phyloP scores from a whole-genome alignment of 2,113 vertebrate genomes.

The Numenius arquata region DNA sequence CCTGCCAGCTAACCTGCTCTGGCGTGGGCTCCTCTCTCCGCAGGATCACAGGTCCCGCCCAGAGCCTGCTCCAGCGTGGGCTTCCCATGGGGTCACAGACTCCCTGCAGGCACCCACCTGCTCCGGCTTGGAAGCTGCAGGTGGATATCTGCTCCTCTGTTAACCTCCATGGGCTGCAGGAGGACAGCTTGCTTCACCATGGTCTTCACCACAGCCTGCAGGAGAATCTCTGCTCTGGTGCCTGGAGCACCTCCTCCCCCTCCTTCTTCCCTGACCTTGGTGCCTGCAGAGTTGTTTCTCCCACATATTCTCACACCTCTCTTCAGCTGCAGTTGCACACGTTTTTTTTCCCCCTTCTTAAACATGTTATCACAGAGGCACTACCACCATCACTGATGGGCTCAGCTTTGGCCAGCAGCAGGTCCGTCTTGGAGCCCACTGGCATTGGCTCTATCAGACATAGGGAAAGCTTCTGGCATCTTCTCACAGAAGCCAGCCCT shows the following conservation, averaged over 20 bases:
- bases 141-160: background rate
- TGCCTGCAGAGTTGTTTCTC: too few relatives aligned
- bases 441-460: background rate
- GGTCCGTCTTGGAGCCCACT: background rate
- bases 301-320: too few relatives aligned
- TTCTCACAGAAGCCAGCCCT: background rate
- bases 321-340: too few relatives aligned
- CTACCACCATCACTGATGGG: background rate
- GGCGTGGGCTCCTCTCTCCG: background rate
- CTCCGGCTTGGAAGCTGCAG: background rate
- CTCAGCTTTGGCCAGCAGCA: background rate
- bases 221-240: too few relatives aligned
- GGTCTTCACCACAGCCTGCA: too few relatives aligned
- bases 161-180: too few relatives aligned
- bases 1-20: background rate
- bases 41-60: background rate
- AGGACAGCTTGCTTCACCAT: too few relatives aligned
- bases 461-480: background rate
- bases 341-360: background rate
- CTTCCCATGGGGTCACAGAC: background rate
- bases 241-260: background rate
- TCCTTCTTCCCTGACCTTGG: too few relatives aligned
- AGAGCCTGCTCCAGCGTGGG: too few relatives aligned
- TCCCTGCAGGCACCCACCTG: background rate
- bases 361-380: background rate